These are phyloP conservation scores for Aplochiton taeniatus DNA, from an alignment of 2,797 vertebrate species.

Conservation along the genomic window DNA sequence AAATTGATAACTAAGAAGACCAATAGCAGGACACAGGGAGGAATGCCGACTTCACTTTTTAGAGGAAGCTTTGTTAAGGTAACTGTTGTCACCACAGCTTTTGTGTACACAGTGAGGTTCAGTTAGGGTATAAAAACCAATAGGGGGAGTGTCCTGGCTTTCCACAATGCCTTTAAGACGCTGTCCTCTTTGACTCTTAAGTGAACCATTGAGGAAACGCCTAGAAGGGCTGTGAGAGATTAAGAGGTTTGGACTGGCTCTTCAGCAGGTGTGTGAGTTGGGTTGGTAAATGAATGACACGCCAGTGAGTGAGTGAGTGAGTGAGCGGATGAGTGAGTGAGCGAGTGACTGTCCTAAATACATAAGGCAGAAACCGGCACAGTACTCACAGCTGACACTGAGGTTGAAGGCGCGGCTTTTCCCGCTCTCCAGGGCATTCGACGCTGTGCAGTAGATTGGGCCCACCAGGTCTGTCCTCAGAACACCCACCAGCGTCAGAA, in stretches of 20 bases:
- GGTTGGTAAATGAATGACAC: too few species aligned
- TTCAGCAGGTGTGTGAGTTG: too few species aligned
- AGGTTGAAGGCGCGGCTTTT: conserved; percentile 61
- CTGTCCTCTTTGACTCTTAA: neutral
- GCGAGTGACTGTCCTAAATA: too few species aligned
- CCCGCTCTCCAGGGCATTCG: conserved; percentile 45
- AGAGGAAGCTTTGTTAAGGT: neutral
- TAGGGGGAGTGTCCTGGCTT: neutral
- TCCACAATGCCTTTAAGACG: neutral
- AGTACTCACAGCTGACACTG: conserved; percentile 68
- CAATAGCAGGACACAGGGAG: too few species aligned
- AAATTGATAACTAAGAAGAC: too few species aligned
- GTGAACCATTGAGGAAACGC: too few species aligned
- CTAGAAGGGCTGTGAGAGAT: too few species aligned
- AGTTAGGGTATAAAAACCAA: neutral
- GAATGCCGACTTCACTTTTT: neutral
- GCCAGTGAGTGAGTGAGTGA: too few species aligned
- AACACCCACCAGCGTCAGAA: conserved; percentile 47
- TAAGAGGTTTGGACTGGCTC: too few species aligned
- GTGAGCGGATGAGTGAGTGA: too few species aligned
- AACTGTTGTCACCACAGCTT: neutral
- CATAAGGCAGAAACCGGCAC: too few species aligned
- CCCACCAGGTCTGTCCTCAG: conserved; percentile 50
- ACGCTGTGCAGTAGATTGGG: conserved; percentile 56
- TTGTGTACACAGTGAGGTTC: conserved; percentile 1